phyloP scores from a whole-genome alignment of 2,888 invertebrate species.

The Volucella inflata region DNA sequence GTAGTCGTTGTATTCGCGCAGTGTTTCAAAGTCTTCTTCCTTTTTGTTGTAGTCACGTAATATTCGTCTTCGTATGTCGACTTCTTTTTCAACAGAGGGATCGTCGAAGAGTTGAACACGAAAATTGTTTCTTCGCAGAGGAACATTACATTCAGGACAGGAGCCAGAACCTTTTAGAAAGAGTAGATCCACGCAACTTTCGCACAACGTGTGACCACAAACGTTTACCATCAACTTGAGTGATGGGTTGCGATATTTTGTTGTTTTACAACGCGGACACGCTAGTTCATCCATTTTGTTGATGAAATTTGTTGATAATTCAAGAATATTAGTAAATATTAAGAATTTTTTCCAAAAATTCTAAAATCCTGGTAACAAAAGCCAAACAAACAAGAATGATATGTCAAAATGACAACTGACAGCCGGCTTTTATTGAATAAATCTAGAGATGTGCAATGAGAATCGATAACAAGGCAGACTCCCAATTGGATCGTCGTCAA shows the following conservation, averaged over 20 bases:
- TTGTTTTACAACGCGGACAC: conserved; percentile 97
- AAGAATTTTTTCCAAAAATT: conserved; percentile 1
- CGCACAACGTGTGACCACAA: conserved; percentile 98
- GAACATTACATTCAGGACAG: conserved; percentile 96
- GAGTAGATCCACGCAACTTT: conserved; percentile 97
- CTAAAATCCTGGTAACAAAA: background rate
- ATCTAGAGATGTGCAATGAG: conserved; percentile 28
- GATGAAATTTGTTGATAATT: background rate
- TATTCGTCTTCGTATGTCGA: conserved; percentile 95
- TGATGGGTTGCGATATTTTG: conserved; percentile 98
- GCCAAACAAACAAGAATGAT: conserved; percentile 42
- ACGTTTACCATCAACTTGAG: conserved; percentile 98
- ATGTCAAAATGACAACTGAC: conserved; percentile 60
- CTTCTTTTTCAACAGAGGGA: conserved; percentile 97
- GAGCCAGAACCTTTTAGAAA: conserved; percentile 98
- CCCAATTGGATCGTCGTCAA: no score
- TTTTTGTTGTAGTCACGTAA: conserved; percentile 96
- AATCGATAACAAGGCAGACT: background rate
- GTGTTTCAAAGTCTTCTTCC: conserved; percentile 94
- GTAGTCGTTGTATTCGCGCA: conserved; percentile 97
- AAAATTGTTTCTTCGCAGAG: conserved; percentile 94
- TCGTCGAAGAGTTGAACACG: conserved; percentile 98
- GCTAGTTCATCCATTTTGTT: conserved; percentile 82
- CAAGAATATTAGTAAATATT: conserved; percentile 1
- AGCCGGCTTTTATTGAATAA: conserved; percentile 52